Base-by-base conservation (phyloP, 2,113 vertebrate species). In the Globicephala melas region DNA sequence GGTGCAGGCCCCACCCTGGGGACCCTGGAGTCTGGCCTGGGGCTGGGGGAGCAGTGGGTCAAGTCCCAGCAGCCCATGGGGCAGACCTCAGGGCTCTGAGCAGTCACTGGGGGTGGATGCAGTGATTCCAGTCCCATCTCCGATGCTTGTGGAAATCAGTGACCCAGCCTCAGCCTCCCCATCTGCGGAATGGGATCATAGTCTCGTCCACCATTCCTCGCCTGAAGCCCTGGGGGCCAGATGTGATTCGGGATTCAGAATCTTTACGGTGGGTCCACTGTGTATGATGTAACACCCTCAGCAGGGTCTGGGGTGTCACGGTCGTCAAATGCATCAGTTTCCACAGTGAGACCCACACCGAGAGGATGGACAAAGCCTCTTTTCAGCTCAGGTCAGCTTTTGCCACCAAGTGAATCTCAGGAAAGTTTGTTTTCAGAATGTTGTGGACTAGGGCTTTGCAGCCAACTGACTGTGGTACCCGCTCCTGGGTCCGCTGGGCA, bases 301-400 rank as follows among this genome's bases (percentile, higher is more conserved):
- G 15, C 4, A 6, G 28, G 14, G 41, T 41, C 33, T 28, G 11
- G 53, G 20, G 26, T 12, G 44, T 55, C 44, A 36, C 21, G 1
- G 25, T 36, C 1, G 1, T 33, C 33, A 70, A 5, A 79, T 23
- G 31, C 28, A 33, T 63, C 26, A 36, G 80, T 11, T 33, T 68
- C 73, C 4, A 5, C 55, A 9, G 21, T 18, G 2, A 2, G 2
- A 12, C 67, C 88, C 41, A 68, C 7, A 3, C 47, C 0, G 0
- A 63, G 26, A 55, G 1, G 31, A 6, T 15, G 7, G 60, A 4
- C n/a, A 12, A 6, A 20, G 31, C 70, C 33, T 60, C 70, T 36
- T 1, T 0, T 31, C 0, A 0, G 31, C 70, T 77, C 62, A 12
- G 58, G 87, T 31, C 0, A 0, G 70, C 28, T 41, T 44, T 21